A percentile compares a stretch with the other conserved stretches of the same genome.
Evolutionary conservation across 2,888 invertebrate genomes (phyloP).

Genomic region (Lamellibrachia satsuma): DNA sequence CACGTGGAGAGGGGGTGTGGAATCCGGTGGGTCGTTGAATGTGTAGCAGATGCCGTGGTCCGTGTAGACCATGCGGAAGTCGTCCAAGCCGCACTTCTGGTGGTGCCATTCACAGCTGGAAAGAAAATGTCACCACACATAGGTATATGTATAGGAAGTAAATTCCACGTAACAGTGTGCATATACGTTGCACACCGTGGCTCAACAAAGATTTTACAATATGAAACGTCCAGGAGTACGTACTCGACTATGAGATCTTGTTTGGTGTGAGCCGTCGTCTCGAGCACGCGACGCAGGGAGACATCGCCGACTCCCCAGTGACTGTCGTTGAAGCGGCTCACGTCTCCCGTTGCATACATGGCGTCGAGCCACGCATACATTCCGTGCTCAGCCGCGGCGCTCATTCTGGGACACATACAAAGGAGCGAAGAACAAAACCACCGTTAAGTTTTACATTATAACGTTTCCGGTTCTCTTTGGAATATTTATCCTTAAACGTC

Average conservation of each 20-base stretch:
- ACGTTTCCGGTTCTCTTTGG: no score
- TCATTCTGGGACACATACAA: slow-evolving; percentile 29
- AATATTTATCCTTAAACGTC: no score
- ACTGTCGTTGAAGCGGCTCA: background rate
- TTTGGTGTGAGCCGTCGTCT: background rate
- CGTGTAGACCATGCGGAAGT: background rate
- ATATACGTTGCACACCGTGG: no score
- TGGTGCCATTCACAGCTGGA: background rate
- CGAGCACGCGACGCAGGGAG: background rate
- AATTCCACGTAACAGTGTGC: no score
- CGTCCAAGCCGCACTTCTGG: background rate
- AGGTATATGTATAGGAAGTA: no score
- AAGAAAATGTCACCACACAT: background rate
- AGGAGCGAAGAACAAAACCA: no score
- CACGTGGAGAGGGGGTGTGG: background rate
- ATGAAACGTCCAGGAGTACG: background rate
- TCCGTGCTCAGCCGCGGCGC: slow-evolving; percentile 34
- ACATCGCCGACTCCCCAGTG: background rate
- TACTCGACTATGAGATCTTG: background rate
- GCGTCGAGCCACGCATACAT: slow-evolving; percentile 36
- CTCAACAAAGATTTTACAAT: no score
- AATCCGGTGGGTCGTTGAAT: background rate
- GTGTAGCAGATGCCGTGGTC: background rate
- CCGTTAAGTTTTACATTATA: no score
- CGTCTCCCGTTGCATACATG: slow-evolving; percentile 20